Base-by-base conservation (phyloP, 53 echinoderm and acorn worm species). In the Temnopleurus reevesii region DNA sequence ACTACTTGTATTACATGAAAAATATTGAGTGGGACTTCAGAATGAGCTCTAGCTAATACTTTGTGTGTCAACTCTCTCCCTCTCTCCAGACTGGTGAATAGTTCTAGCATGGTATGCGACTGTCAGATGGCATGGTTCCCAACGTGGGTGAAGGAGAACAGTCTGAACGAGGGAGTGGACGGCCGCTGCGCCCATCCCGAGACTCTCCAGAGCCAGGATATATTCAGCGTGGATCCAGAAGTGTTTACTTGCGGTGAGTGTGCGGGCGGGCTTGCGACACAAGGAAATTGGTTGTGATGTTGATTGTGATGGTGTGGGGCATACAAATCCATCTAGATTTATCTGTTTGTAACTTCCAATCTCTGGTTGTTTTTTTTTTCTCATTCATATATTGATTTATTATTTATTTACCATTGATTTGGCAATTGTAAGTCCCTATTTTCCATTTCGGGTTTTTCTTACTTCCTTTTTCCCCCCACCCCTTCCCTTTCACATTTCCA, bases 71-170 rank as follows among this genome's bases (percentile, higher is more conserved):
- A 63, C 63, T 33, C 35, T 33, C 35, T 63, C 12, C 45, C 46
- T 5, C 29, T 76, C 34, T 76, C n/a, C 83, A 83, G 83, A 34
- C 57, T 83, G 54, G 83, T 83, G 55, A 83, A 83, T 21, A 83
- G 83, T 53, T 83, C 83, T 33, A 83, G 83, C 56, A 64, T 94
- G 81, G 93, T 95, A 55, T 98, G 98, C 34, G 96, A 98, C 64
- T 98, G 98, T 77, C 93, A 98, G 46, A 84, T 98, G 8, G 77
- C 90, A 81, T 97, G 98, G 98, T 98, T 98, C 55, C 92, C 98
- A 7, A 59, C 57, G 56, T 98, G 98, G 98, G 79, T 96, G 33
- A 64, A 77, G 35, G 89, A 90, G 46, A 76, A 94, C 1, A 92
- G 89, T 71, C 89, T 94, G 33, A 76, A 66, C 1, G 63, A 55